These are phyloP conservation scores for Acrocephalus arundinaceus DNA, from an alignment of 2,113 vertebrate species.

Conservation along the genomic window DNA sequence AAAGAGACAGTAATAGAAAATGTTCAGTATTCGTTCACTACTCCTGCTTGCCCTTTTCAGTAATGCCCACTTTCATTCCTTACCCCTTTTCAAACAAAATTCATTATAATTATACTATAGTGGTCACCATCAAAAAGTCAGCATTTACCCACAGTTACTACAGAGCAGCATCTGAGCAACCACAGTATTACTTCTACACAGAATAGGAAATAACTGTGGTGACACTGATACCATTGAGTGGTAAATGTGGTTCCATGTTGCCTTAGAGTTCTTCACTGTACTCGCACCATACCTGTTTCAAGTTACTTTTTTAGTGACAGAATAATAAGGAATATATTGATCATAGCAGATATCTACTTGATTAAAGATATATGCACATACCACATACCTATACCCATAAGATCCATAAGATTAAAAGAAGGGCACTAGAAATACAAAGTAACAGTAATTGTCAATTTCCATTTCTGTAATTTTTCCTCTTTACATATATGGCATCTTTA, in stretches of 20 bases:
- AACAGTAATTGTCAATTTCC: neutral
- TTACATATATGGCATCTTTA: neutral
- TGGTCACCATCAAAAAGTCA: neutral
- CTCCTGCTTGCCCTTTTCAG: neutral
- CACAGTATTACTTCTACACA: neutral
- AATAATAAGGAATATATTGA: neutral
- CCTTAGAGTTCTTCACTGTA: neutral
- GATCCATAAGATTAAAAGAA: neutral
- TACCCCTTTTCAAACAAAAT: neutral
- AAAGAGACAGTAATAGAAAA: neutral
- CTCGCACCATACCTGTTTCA: neutral
- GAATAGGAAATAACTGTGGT: constrained; percentile 30
- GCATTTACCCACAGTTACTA: neutral
- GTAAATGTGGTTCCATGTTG: neutral
- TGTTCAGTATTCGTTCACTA: neutral
- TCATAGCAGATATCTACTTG: neutral
- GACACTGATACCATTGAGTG: neutral
- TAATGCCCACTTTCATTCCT: neutral
- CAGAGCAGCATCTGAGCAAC: neutral
- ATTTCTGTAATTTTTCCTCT: neutral
- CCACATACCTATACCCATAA: neutral
- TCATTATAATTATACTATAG: neutral
- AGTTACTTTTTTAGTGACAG: neutral
- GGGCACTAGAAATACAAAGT: neutral
- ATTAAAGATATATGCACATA: neutral